Evolutionary conservation across 53 echinoderm and acorn worm genomes (phyloP).

Genomic region (Hippasteria phrygiana): DNA sequence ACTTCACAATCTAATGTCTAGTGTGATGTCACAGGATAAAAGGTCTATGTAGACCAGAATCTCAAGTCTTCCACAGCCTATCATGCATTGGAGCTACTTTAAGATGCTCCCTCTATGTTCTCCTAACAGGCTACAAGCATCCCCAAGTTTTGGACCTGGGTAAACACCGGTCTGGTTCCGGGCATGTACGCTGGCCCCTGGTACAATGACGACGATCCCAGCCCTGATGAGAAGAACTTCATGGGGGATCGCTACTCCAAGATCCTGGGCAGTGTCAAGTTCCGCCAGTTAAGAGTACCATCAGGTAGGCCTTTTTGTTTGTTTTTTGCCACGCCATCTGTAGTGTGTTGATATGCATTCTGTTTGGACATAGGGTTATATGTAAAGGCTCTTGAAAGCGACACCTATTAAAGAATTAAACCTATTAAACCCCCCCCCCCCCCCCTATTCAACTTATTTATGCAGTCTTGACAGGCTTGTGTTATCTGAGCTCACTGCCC

Average conservation of each 20-base stretch:
- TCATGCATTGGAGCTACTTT: background rate
- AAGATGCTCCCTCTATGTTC: background rate
- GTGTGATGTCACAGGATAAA: no score
- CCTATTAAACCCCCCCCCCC: no score
- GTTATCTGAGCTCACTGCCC: no score
- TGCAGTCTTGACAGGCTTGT: no score
- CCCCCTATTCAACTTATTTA: no score
- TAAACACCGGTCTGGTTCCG: constrained; percentile 70
- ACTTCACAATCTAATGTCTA: no score
- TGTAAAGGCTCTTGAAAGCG: no score
- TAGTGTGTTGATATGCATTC: no score
- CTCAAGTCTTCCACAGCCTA: no score
- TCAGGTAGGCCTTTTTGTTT: constrained; percentile 52
- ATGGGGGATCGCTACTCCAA: constrained; percentile 78
- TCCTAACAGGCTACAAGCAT: constrained; percentile 75
- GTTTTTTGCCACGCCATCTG: background rate
- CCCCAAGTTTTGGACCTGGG: constrained; percentile 83
- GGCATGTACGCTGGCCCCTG: constrained; percentile 62
- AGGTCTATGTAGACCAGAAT: no score
- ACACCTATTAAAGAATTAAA: no score
- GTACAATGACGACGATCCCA: constrained; percentile 78
- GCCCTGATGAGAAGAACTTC: constrained; percentile 51
- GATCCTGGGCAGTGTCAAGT: constrained; percentile 81
- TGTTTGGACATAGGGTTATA: no score
- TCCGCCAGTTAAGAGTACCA: constrained; percentile 83